These are phyloP conservation scores for Sebastes aleutianus DNA, from an alignment of 2,797 vertebrate genomes.

Conservation along the genomic window DNA sequence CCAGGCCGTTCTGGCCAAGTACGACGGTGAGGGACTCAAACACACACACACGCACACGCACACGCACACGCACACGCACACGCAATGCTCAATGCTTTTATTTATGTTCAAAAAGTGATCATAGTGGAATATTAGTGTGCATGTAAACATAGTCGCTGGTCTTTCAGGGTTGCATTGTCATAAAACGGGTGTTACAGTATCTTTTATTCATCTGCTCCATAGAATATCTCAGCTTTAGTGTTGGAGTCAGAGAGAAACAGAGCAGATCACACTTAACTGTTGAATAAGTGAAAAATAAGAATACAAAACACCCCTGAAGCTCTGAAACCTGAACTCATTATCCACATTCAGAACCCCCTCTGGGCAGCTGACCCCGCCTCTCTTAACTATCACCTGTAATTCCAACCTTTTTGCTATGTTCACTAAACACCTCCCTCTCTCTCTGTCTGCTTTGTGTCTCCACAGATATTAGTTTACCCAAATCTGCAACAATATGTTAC, in stretches of 20 bases:
- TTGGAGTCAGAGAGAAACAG: background rate
- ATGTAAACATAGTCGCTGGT: no score
- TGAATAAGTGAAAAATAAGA: background rate
- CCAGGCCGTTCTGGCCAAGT: slow-evolving; percentile 97
- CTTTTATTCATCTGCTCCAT: background rate
- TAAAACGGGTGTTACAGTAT: background rate
- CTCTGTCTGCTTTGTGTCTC: slow-evolving; percentile 66
- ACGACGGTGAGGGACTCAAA: slow-evolving; percentile 87
- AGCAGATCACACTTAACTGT: background rate
- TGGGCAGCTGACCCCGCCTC: background rate
- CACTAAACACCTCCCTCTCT: background rate
- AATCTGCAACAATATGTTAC: slow-evolving; percentile 99
- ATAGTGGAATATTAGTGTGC: no score
- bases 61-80: no score
- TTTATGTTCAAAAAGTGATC: no score
- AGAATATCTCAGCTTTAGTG: background rate
- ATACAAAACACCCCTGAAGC: background rate
- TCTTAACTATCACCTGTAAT: slow-evolving; percentile 19
- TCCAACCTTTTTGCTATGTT: background rate
- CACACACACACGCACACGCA: background rate
- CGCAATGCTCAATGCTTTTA: no score
- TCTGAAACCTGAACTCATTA: slow-evolving; percentile 24
- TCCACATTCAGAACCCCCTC: background rate
- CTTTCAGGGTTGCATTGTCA: background rate
- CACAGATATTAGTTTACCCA: slow-evolving; percentile 99